Base-by-base conservation (phyloP, 2,113 vertebrate species). In the Prionailurus bengalensis region DNA sequence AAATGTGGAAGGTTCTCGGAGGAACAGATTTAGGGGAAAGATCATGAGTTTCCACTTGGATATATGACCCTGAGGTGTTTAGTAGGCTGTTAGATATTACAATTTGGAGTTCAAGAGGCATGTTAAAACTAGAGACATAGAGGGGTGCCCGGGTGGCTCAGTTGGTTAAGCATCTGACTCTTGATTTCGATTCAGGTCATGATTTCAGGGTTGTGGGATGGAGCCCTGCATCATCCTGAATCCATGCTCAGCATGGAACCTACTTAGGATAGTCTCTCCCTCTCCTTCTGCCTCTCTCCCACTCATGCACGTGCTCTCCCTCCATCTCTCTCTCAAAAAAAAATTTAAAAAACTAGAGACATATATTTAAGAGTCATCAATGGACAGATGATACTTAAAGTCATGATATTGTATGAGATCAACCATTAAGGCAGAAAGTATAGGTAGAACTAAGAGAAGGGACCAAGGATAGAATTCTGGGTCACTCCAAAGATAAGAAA, bases 351-450 rank as follows among this genome's bases (percentile, higher is more conserved):
- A 93, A 21, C 42, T 80, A 51, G 36, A 95, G 70, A 91, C 27
- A 94, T 82, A 76, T 25, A 84, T 74, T 93, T 91, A 68, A 71
- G 10, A 73, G 45, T 89, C 71, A 94, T 84, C 48, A 97, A n/a
- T 48, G 79, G 65, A 84, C 16, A 92, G n/a, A 89, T 53, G 23
- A 19, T 68, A 85, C 39, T 84, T 94, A 74, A 91, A 95, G 65
- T 74, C 65, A 88, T 68, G 33, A 97, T 19, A 87, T 71, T 61
- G 31, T 33, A 80, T 80, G 84, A 66, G 23, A 94, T 74, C 61
- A 95, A 86, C 87, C 53, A 91, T 25, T n/a, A 80, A 71, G 36
- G 36, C 31, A 91, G 36, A 13, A 7, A 61, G 5, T 80, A 21
- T 58, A 63, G 42, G 78, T 0, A 92, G 71, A 92, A 87, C 74